Conservation (phyloP, 2,797 vertebrate species). For the Trichosurus vulpecula region DNA sequence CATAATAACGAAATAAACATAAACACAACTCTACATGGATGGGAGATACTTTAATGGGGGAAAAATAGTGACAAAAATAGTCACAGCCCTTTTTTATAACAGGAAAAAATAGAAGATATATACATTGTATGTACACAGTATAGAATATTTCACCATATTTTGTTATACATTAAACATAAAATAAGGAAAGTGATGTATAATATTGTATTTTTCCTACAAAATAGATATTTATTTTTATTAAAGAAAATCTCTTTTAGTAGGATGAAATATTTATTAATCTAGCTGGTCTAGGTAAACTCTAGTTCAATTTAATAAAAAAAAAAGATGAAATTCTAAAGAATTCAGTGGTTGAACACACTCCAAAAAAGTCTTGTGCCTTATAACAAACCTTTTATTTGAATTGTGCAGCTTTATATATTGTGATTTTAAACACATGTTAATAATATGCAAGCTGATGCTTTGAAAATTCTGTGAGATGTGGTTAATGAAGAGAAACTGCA, state of each 20-base stretch:
- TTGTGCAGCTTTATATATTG: constrained; percentile 79
- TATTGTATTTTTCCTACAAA: constrained; percentile 63
- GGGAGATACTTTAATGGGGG: background rate
- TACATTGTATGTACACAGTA: background rate
- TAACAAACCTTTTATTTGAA: constrained; percentile 81
- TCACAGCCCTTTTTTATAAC: background rate
- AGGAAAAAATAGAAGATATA: background rate
- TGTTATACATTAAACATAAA: background rate
- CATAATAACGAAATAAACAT: constrained; percentile 35
- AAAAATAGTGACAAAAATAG: background rate
- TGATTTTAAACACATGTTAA: constrained; percentile 86
- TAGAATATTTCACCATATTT: background rate
- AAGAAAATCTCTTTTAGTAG: constrained; percentile 72
- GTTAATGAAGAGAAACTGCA: constrained; percentile 87
- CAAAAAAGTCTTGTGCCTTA: constrained; percentile 73
- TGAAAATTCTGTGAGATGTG: constrained; percentile 84
- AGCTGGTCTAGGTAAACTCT: constrained; percentile 81
- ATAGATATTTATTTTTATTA: constrained; percentile 81
- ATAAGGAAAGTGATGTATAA: constrained; percentile 45
- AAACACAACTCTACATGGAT: background rate
- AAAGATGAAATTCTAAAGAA: constrained; percentile 74
- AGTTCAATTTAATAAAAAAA: constrained; percentile 85
- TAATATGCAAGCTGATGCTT: constrained; percentile 83
- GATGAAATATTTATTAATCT: constrained; percentile 80
- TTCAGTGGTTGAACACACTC: constrained; percentile 39